Conservation (phyloP, 2,888 invertebrate genomes). For the Fragum whitleyi region DNA sequence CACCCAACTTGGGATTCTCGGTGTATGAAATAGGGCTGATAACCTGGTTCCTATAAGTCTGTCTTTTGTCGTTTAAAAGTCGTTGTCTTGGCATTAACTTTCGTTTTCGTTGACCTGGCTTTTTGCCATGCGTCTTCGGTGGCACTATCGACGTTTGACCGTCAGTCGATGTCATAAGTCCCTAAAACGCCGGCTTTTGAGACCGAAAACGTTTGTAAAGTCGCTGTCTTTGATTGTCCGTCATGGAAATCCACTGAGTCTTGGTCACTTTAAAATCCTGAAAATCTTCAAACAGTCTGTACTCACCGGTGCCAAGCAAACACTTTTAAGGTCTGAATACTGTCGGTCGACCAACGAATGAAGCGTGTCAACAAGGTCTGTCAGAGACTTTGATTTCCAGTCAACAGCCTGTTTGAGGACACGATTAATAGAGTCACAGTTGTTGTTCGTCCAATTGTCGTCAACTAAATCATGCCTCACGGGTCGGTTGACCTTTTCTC, state of each 20-base stretch:
- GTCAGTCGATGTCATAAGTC: background rate
- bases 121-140: slow-evolving; percentile 12
- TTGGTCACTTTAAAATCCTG: slow-evolving; percentile 24
- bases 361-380: slow-evolving; percentile 9
- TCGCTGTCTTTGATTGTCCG: slow-evolving; percentile 2
- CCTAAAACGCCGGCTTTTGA: background rate
- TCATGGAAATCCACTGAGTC: slow-evolving; percentile 24
- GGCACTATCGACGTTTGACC: background rate
- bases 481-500: background rate
- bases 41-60: too few species aligned
- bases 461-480: background rate
- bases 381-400: slow-evolving; percentile 14
- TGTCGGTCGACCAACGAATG: slow-evolving; percentile 13
- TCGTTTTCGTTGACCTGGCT: background rate
- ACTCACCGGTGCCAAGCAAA: slow-evolving; percentile 15
- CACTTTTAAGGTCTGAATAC: slow-evolving; percentile 20
- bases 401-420: slow-evolving; percentile 19
- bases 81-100: background rate
- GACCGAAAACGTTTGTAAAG: slow-evolving; percentile 23
- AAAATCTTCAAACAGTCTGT: slow-evolving; percentile 6
- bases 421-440: background rate
- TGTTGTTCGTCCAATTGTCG: background rate
- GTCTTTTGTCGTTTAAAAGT: background rate
- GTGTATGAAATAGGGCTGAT: too few species aligned
- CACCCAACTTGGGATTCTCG: too few species aligned